Evolutionary conservation across 2,113 vertebrate genomes (phyloP), one percentile per base, ranked within the genome.

Genomic region (Eolophus roseicapilla): DNA sequence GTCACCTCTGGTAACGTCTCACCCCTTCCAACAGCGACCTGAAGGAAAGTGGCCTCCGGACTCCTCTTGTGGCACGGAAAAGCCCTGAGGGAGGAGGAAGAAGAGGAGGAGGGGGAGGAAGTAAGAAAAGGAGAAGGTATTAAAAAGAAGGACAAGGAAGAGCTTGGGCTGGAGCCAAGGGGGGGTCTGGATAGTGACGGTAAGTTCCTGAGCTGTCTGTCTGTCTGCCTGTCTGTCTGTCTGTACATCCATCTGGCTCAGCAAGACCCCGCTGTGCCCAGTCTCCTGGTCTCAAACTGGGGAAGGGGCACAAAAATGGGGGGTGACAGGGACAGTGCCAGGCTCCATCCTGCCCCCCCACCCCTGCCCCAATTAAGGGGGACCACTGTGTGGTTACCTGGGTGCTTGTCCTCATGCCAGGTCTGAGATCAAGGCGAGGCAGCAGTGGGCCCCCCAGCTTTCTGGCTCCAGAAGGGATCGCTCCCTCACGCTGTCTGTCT

Each of bases 41-140:
- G 10, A 88, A 70, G 60, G 71, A 76, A 92, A 86, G 82, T 69
- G 90, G 77, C 43, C 77, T n/a, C 70, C 15, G 29, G 82, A 62
- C 65, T 55, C 76, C 65, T 73, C 82, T 31, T 55, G 77, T 55
- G 88, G 14, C 65, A 82, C 37, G 18, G 52, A 63, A 67, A 86
- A 94, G 67, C 71, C 86, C 90, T 53, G 78, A 69, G 67, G 77
- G 93, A 90, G 86, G 60, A 94, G 64, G 76, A 94, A 57, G 77
- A 94, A 62, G 79, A 89, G 70, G 84, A 90, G 62, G 70, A 65
- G n/a, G 25, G 24, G 44, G 63, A 89, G 59, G 76, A 86, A 89
- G 47, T 20, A 67, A 87, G 47, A 65, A 49, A 44, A 75, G 57
- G 52, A 68, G 53, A 57, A 41, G 19, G 2, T 6, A 68, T 10